Conservation (phyloP, 53 echinoderm and acorn worm species). For the Holothuria scabra region DNA sequence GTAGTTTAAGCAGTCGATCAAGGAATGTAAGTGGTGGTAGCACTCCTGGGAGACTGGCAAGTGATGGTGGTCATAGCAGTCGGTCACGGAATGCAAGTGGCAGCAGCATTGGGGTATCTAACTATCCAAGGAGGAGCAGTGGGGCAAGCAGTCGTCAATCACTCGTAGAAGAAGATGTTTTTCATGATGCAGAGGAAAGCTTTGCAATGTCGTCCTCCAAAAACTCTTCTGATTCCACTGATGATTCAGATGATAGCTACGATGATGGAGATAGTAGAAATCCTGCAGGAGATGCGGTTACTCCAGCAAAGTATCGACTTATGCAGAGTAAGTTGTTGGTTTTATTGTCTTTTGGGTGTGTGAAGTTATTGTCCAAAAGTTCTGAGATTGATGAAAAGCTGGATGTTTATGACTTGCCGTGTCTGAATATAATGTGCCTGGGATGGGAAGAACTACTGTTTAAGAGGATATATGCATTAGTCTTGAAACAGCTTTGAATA, state of each 20-base stretch:
- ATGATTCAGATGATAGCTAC: slow-evolving; percentile 9
- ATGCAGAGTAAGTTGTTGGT: slow-evolving; percentile 17
- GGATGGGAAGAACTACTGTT: too few species aligned
- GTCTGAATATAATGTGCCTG: too few species aligned
- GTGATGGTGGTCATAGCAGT: slow-evolving; percentile 1
- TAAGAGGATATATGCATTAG: too few species aligned
- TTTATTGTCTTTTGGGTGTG: neutral
- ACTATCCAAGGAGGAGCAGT: neutral
- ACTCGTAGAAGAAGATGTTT: slow-evolving; percentile 3
- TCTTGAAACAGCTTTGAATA: too few species aligned
- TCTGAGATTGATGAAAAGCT: too few species aligned
- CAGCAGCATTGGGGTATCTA: neutral
- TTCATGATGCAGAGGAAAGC: slow-evolving; percentile 7
- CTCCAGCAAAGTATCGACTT: slow-evolving; percentile 21
- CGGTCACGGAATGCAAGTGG: neutral
- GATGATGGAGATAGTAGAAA: neutral
- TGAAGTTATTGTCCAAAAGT: too few species aligned
- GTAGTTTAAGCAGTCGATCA: too few species aligned
- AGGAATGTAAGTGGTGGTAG: too few species aligned
- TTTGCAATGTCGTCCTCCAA: neutral
- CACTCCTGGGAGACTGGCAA: neutral
- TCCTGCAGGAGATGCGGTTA: neutral
- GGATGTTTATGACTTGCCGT: too few species aligned
- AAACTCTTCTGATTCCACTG: neutral
- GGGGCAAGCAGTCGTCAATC: neutral